Evolutionary conservation across 2,888 invertebrate species (phyloP), one percentile per base, ranked within the genome.

Genomic region (Laspeyria flexula): DNA sequence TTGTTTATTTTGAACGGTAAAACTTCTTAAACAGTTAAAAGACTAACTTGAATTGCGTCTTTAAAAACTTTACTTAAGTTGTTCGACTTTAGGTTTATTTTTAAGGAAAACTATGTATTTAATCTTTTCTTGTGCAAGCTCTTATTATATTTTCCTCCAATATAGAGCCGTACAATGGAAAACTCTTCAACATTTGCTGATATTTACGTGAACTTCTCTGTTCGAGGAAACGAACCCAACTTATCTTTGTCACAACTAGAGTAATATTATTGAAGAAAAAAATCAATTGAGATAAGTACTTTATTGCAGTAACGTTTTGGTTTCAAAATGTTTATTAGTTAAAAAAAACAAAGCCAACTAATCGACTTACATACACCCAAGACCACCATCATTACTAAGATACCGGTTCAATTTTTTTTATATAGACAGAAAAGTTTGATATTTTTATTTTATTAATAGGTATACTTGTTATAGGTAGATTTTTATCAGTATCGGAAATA

Each of bases 21-120:
- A 43, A 61, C 54, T 56, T 48, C 56, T 62, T 70, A 70, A 59
- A 50, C 48, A 53, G 51, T 70, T 59, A 53, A 63, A 68, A 61
- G 70, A 48, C 61, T 45, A 71, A 68, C 56, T 68, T 64, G 48
- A 53, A 68, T 56, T 64, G 61, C 55, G 53, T 57, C 65, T 62
- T 68, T 59, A 44, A 61, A 65, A 69, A 56, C 49, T 61, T 59
- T 38, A 42, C 41, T 54, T 49, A 40, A 48, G 53, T 59, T 57
- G 34, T 40, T 39, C 18, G 46, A 46, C 13, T 55, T 58, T 13
- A 30, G 46, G 25, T 58, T 49, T 58, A 48, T 60, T 63, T 62
- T 61, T 51, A 43, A 18, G 55, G 23, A 35, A 42, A 56, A 53
- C 49, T 60, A 52, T 50, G 33, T 37, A 3, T 27, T 48, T 51